Base-by-base conservation (phyloP, 2,797 vertebrate genomes). In the Takifugu rubripes region DNA sequence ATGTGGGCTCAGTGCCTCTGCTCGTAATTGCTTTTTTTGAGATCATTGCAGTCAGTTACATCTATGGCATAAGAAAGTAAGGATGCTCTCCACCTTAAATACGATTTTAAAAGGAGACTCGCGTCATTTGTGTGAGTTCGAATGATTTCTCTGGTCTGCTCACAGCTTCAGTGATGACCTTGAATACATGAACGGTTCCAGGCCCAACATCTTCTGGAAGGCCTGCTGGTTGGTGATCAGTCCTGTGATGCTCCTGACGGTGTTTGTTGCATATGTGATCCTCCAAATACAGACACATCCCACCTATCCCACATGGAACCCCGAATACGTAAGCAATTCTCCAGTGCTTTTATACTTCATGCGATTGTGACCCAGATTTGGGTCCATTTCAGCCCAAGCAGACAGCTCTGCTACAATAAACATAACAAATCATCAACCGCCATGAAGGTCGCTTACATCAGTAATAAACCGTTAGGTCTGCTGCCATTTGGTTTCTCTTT, bases 21-120 rank as follows among this genome's bases (percentile, higher is more conserved):
- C 84, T 97, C 49, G 49, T 95, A 68, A 77, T 97, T 0, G 93
- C 93, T n/a, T 91, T 95, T 70, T 91, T 92, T 49, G 95, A 98
- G 82, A 73, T 95, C 15, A 36, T 84, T 0, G 90, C 68, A 5
- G 88, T 96, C 12, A 49, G 66, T 0, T 92, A 92, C 0, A 5
- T 94, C 53, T 91, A 91, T 1, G 95, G 95, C 48, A 90, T 95
- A 66, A 86, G 89, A 67, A 93, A 82, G 95, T 96, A 90, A 26
- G 1, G 1, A 49, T 65, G 40, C 3, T 46, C 12, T 8, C 54
- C 3, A 56, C 29, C 25, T 42, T 25, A 4, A 33, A 25, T n/a
- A 11, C 3, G 26, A n/a, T 21, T 16, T 7, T 26, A 36, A 27
- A 11, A 6, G 25, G 4, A 40, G 7, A 55, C 14, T 52, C 2